phyloP scores from a whole-genome alignment of 2,113 vertebrate genomes.

The Anser cygnoides region DNA sequence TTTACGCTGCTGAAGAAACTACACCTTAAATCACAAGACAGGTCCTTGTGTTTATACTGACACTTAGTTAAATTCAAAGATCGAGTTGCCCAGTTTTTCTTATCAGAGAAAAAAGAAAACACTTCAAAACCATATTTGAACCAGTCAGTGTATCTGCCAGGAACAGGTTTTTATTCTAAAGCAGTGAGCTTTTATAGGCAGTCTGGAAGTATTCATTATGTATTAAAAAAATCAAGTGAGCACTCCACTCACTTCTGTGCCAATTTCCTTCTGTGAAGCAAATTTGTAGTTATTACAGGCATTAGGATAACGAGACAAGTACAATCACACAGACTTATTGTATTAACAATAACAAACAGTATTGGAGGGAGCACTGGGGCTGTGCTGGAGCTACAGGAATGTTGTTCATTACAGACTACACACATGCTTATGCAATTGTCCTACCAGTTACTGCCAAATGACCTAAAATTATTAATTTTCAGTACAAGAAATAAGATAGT shows the following conservation, averaged over 20 bases:
- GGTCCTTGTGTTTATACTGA: neutral
- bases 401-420: neutral
- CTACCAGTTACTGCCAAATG: neutral
- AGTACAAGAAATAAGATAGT: neutral
- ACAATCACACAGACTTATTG: neutral
- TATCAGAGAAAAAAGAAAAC: neutral
- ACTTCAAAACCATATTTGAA: neutral
- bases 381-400: neutral
- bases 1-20: neutral
- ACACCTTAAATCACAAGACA: neutral
- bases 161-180: neutral
- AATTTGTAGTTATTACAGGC: neutral
- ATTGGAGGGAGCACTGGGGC: neutral
- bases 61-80: neutral
- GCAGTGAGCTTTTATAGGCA: neutral
- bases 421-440: neutral
- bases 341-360: neutral
- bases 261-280: neutral
- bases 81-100: neutral
- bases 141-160: neutral
- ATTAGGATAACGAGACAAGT: neutral
- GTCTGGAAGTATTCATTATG: neutral
- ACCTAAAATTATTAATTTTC: neutral
- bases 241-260: neutral
- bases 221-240: neutral